Base-by-base conservation (phyloP, 64 coral and sea anemone genomes). In the Acropora yongei region DNA sequence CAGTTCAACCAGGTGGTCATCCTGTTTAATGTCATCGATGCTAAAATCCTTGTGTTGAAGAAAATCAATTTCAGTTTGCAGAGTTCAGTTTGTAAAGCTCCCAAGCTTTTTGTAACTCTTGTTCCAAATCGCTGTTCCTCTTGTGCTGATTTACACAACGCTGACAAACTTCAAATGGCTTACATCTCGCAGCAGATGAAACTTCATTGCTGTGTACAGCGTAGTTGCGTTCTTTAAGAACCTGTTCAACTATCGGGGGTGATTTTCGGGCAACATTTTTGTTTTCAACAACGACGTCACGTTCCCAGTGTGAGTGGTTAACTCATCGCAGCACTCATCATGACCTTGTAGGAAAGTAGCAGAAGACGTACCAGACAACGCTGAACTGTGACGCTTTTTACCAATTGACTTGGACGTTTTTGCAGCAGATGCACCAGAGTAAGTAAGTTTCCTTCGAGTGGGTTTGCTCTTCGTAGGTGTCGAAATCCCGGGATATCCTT, bases 11-110 rank as follows among this genome's bases (percentile, higher is more conserved):
- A 93, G 46, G 53, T 83, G 57, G 58, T 93, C 60, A 44, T 53
- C 63, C 11, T 87, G 73, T 92, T 92, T 76, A 17, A 78, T 92
- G 73, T 86, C 90, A 39, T 92, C 41, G 13, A 78, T 44, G 46
- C 49, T 50, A 86, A 92, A 92, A 55, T 41, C 17, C n/a, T 89
- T 61, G n/a, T 57, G 5, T 8, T 87, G n/a, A 47, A 87, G 41
- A 45, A 13, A 19, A 20, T 71, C 66, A 19, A 74, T 72, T 74
- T 72, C 68, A 11, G 66, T 74, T 74, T 74, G 30, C 30, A 73
- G 10, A 47, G 44, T 40, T 68, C 30, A 30, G 30, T 30, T 68
- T 72, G 9, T 20, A 74, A 42, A 39, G 16, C 19, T 50, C 66
- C 49, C 66, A 30, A 39, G 65, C 65, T 74, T 74, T 41, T 8